Evolutionary conservation across 2,113 vertebrate species (phyloP), one percentile per base, ranked within the genome.

Genomic region (Siphamia tubifer): DNA sequence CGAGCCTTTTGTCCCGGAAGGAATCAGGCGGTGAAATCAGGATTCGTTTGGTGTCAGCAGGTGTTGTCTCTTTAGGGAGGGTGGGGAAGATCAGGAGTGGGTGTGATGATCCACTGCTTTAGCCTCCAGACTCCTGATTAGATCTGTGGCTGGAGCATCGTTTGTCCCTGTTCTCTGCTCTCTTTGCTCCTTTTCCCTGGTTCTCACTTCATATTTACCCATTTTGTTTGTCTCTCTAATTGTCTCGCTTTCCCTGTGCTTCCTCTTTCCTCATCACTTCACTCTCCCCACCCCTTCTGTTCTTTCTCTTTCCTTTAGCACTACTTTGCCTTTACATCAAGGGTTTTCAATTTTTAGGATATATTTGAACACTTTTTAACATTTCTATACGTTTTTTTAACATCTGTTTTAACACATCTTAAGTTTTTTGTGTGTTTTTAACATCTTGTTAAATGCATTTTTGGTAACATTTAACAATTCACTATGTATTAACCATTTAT

Each of bases 81-180:
- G n/a, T n/a, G n/a, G n/a, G n/a, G n/a, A n/a, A n/a, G n/a, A 49
- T 63, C 24, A 11, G 42, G 12, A 48, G 43, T 35, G 30, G 61
- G 36, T 27, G 23, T 38, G 65, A 36, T 62, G 55, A 77, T 75
- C 55, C n/a, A 51, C 66, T 53, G 21, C 42, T 74, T 54, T 53
- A 53, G 58, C 79, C 60, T 45, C 36, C 25, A 63, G 70, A 74
- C 44, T 12, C 68, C 28, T 49, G 67, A 84, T 84, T 69, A 69
- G 42, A 85, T 65, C 43, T 57, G 10, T 8, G 36, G 25, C 42
- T 49, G 28, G 24, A 56, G 48, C 27, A 15, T 54, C 23, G 55
- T 81, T 71, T 67, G 20, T 82, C 62, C 70, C 28, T 47, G 13
- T 12, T 16, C 42, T 63, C 51, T 12, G 17, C 25, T 48, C 23